phyloP scores from a whole-genome alignment of 2,888 invertebrate species.

The Cephus spinipes region DNA sequence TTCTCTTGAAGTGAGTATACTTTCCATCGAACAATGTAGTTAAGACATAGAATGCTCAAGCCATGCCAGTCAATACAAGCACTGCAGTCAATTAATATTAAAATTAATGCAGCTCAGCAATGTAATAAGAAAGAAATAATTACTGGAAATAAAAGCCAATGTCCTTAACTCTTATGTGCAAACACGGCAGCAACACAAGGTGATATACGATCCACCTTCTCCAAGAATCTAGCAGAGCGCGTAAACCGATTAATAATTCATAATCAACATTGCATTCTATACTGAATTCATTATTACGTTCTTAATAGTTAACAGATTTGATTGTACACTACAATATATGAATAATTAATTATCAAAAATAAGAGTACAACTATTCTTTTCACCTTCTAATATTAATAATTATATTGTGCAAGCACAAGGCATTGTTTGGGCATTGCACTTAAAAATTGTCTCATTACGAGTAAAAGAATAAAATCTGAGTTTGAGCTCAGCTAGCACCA shows the following conservation, averaged over 20 bases:
- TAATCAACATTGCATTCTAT: background rate
- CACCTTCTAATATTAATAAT: background rate
- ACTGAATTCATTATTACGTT: background rate
- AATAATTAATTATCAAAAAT: background rate
- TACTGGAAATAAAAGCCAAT: conserved; percentile 28
- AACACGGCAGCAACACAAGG: conserved; percentile 47
- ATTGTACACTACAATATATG: background rate
- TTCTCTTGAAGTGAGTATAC: background rate
- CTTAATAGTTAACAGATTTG: background rate
- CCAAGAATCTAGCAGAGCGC: conserved; percentile 39
- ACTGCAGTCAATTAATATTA: background rate
- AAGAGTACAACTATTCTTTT: background rate
- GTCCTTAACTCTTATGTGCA: conserved; percentile 46
- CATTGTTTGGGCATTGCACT: background rate
- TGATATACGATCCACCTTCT: conserved; percentile 42
- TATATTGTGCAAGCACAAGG: background rate
- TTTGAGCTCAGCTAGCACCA: background rate
- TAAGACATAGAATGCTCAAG: background rate
- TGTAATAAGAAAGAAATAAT: conserved; percentile 25
- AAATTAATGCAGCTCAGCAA: conserved; percentile 16
- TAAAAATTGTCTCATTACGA: background rate
- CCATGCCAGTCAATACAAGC: background rate
- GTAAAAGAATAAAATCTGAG: background rate
- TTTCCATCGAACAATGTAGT: background rate
- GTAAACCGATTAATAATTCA: conserved; percentile 32